Percentiles rank a stretch among this genome's conserved stretches.
phyloP scores from a whole-genome alignment of 1,140 invertebrate genomes.

The Drosophila malerkotliana region DNA sequence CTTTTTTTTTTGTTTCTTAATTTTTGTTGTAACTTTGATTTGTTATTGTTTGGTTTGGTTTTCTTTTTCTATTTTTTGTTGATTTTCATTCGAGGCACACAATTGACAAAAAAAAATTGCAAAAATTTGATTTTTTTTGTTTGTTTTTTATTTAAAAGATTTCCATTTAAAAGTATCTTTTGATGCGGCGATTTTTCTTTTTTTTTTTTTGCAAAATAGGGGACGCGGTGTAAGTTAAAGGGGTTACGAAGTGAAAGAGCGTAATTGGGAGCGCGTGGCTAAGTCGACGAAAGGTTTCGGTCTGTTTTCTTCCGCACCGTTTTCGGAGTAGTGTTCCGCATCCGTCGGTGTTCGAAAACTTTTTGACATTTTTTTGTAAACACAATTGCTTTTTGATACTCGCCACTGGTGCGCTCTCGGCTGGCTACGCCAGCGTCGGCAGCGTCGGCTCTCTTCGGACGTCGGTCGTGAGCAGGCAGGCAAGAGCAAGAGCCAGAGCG shows the following conservation, averaged over 20 bases:
- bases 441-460: too few species aligned
- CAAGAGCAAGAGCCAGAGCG: not conserved
- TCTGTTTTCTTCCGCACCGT: conserved; percentile 3
- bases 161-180: not conserved
- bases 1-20: not conserved
- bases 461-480: too few species aligned
- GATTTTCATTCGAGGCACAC: conserved; percentile 46
- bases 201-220: not conserved
- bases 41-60: not conserved
- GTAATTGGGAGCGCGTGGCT: conserved; percentile 60
- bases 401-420: not conserved
- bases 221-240: not conserved
- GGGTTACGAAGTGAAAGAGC: conserved; percentile 1
- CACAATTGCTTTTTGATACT: conserved; percentile 9
- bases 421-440: not conserved
- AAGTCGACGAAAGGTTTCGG: conserved; percentile 1
- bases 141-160: not conserved
- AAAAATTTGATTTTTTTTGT: conserved; percentile 8
- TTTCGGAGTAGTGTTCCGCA: conserved; percentile 3
- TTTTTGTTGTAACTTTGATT: not conserved
- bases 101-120: conserved; percentile 56
- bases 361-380: conserved; percentile 8
- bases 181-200: conserved; percentile 1
- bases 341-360: conserved; percentile 1
- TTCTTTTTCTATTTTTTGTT: not conserved